A percentile compares a stretch with the other conserved stretches of the same genome.
phyloP scores from a whole-genome alignment of 2,797 vertebrate species.

The Acanthurus leucopareius region DNA sequence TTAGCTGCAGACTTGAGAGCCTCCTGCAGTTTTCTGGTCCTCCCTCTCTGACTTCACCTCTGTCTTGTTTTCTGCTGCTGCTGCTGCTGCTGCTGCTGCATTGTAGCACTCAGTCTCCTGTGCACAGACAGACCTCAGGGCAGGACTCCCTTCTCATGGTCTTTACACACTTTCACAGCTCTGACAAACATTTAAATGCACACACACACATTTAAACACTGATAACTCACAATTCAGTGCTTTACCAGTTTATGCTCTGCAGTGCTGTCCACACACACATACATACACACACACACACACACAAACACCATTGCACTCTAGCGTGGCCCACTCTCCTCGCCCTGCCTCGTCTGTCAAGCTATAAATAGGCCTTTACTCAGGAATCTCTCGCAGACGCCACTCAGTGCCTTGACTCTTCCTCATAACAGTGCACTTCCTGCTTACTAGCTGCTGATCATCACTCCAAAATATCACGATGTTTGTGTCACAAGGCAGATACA shows the following conservation, averaged over 20 bases:
- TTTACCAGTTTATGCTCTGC: conserved; percentile 26
- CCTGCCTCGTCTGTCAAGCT: conserved; percentile 68
- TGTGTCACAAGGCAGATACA: conserved; percentile 33
- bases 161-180: conserved; percentile 19
- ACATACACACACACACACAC: conserved; percentile 3
- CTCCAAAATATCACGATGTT: conserved; percentile 55
- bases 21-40: conserved; percentile 57
- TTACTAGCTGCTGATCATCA: conserved; percentile 60
- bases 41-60: conserved; percentile 29
- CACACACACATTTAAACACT: conserved; percentile 19
- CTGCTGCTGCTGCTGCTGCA: conserved; percentile 54
- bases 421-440: conserved; percentile 66
- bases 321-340: conserved; percentile 69
- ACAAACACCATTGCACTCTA: conserved; percentile 50
- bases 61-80: conserved; percentile 19
- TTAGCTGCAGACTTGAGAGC: conserved; percentile 51
- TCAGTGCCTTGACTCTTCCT: conserved; percentile 56
- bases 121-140: conserved; percentile 50
- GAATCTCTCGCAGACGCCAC: conserved; percentile 69
- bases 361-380: conserved; percentile 80
- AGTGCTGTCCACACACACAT: conserved; percentile 14
- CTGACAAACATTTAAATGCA: conserved; percentile 1
- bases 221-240: conserved; percentile 23
- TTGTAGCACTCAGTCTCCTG: conserved; percentile 40
- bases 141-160: conserved; percentile 46